These are phyloP conservation scores for Tricholaema leucomelas DNA, from an alignment of 2,113 vertebrate genomes.

Conservation along the genomic window DNA sequence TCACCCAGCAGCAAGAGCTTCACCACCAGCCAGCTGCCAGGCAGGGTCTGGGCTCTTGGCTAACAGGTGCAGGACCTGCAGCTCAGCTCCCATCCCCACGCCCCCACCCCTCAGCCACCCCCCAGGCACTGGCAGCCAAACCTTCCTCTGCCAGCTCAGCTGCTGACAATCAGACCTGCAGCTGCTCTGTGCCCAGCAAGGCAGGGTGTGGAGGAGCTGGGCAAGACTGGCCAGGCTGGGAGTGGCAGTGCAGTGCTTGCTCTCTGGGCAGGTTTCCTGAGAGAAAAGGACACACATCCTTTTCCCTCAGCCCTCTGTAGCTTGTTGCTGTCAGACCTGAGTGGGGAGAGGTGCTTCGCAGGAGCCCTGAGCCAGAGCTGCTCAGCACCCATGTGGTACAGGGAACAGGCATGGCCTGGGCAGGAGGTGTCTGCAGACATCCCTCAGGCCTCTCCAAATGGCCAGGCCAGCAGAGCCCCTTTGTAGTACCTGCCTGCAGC, in stretches of 20 bases:
- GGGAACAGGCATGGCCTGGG: neutral
- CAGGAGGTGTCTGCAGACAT: neutral
- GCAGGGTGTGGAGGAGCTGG: neutral
- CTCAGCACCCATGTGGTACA: rapidly evolving
- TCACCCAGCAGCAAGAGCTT: conserved; percentile 42
- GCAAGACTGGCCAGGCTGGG: neutral
- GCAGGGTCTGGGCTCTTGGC: neutral
- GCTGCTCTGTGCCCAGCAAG: conserved; percentile 11
- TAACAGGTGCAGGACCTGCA: conserved; percentile 55
- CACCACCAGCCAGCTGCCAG: conserved; percentile 45
- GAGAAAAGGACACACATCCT: neutral
- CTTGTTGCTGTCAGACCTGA: neutral
- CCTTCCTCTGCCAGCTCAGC: neutral
- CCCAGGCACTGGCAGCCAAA: too few relatives aligned
- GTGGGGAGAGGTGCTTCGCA: neutral
- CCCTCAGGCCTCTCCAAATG: neutral
- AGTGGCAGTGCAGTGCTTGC: neutral
- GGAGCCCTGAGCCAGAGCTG: neutral
- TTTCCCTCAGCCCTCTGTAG: neutral
- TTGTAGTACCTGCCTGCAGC: neutral
- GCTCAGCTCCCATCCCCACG: neutral
- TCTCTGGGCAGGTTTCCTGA: conserved; percentile 1
- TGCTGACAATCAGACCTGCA: conserved; percentile 12
- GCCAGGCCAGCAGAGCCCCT: neutral
- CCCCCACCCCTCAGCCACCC: neutral